Evolutionary conservation across 2,113 vertebrate genomes (phyloP), one percentile per base, ranked within the genome.

Genomic region (Labeo rohita): DNA sequence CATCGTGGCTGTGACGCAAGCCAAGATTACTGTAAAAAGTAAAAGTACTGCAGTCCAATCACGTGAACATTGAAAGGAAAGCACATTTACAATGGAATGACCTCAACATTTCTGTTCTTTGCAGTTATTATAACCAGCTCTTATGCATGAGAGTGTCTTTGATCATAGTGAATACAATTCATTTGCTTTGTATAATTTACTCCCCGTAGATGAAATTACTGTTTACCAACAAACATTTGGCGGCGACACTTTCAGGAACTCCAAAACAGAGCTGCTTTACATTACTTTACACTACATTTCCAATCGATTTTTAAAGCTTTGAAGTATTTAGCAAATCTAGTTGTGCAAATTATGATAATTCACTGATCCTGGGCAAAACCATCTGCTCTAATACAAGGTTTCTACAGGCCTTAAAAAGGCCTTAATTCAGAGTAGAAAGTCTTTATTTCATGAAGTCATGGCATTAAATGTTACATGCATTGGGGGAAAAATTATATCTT

Each of bases 81-180:
- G 94, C 94, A 95, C 94, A 95, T 91, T 89, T 21, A 73, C 65
- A 92, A 90, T 91, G 89, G 90, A 93, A 93, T 91, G 87, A 95
- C 91, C 92, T 93, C 90, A 90, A 84, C 70, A 85, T 89, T 94
- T 95, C 87, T 92, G 93, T 83, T 89, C 85, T 93, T 88, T 92
- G 92, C 92, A 93, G 88, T 92, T 90, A 91, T 90, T 88, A 93
- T 89, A 79, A 85, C 90, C 88, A 91, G 88, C 88, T 84, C 80
- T 93, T 94, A 94, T 95, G 94, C 95, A 95, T 94, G 94, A 92
- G 87, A 91, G 91, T 94, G 90, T 94, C 94, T 91, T 94, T 90
- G 89, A 91, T 92, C 91, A 93, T 91, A 90, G 92, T 92, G 92
- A 93, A 91, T 12, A 86, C 45, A 79, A 52, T 76, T 86, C 79